Percentiles rank a stretch among this genome's conserved stretches.
Evolutionary conservation across 1,140 invertebrate genomes (phyloP).

Genomic region (Akabosia matsudoensis): DNA sequence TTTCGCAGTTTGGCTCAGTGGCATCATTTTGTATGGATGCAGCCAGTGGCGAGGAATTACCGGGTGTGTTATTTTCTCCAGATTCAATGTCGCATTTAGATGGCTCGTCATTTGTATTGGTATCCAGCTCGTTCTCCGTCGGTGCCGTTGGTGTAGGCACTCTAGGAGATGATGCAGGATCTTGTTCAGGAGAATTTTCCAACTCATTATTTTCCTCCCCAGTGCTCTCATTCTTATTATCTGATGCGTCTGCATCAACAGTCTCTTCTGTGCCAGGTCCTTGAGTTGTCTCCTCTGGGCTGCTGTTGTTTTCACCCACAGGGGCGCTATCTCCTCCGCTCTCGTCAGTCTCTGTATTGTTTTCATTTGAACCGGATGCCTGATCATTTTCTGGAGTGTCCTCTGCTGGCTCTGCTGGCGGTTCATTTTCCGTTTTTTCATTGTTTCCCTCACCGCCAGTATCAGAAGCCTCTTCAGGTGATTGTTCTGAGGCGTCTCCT

Average conservation of each 20-base stretch:
- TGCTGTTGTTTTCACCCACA: neutral
- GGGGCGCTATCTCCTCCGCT: neutral
- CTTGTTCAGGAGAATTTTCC: slow-evolving; percentile 1
- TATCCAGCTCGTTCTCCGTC: neutral
- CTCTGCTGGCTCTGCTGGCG: neutral
- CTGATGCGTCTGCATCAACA: neutral
- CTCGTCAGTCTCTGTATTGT: neutral
- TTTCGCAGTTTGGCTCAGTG: neutral
- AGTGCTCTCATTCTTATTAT: neutral
- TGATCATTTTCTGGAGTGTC: neutral
- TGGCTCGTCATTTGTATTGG: neutral
- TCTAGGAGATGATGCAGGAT: neutral
- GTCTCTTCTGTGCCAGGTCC: neutral
- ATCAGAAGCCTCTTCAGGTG: neutral
- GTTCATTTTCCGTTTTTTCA: neutral
- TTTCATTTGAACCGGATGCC: neutral
- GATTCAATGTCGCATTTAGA: neutral
- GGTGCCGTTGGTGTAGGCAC: neutral
- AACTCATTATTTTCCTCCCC: slow-evolving; percentile 6
- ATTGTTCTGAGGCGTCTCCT: neutral
- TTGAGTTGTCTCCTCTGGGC: slow-evolving; percentile 1
- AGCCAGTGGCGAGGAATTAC: neutral
- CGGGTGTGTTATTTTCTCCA: neutral
- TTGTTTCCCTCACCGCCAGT: neutral
- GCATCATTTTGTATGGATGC: neutral